Conservation (phyloP, 2,113 vertebrate species). For the Halichoeres trimaculatus region DNA sequence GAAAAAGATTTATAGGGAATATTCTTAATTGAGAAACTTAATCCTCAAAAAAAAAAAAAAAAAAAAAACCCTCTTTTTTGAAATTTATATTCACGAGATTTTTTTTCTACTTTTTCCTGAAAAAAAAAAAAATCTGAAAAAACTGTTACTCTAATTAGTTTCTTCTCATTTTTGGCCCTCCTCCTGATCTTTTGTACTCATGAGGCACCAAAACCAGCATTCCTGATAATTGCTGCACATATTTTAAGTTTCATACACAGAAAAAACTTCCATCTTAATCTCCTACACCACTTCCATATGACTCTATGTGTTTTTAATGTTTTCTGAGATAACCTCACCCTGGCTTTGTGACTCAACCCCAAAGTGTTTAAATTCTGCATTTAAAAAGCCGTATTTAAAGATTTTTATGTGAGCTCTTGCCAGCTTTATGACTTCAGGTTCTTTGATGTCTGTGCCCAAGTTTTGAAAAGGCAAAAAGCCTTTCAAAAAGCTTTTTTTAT, state of each 20-base stretch:
- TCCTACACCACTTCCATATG: neutral
- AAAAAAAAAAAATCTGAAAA: too few relatives aligned
- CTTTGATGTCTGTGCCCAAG: conserved; percentile 43
- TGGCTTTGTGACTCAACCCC: conserved; percentile 12
- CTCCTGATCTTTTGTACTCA: neutral
- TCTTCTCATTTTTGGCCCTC: too few relatives aligned
- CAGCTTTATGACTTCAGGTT: conserved; percentile 48
- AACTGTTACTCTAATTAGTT: too few relatives aligned
- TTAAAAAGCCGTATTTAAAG: conserved; percentile 47
- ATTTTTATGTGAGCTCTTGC: conserved; percentile 49
- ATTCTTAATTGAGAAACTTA: too few relatives aligned
- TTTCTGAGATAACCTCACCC: neutral
- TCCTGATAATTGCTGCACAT: neutral
- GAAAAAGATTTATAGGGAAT: too few relatives aligned
- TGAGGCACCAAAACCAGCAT: neutral
- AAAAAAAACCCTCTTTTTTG: too few relatives aligned
- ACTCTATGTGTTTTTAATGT: neutral
- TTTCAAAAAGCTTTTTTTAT: conserved; percentile 44
- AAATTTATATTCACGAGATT: too few relatives aligned
- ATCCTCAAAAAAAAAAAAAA: too few relatives aligned
- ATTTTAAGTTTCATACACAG: neutral
- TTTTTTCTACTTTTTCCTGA: too few relatives aligned
- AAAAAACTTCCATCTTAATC: conserved; percentile 1
- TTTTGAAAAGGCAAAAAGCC: conserved; percentile 41
- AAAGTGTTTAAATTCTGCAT: neutral